These are phyloP conservation scores for Pipistrellus pipistrellus DNA, from an alignment of 2,797 vertebrate species.

Conservation along the genomic window DNA sequence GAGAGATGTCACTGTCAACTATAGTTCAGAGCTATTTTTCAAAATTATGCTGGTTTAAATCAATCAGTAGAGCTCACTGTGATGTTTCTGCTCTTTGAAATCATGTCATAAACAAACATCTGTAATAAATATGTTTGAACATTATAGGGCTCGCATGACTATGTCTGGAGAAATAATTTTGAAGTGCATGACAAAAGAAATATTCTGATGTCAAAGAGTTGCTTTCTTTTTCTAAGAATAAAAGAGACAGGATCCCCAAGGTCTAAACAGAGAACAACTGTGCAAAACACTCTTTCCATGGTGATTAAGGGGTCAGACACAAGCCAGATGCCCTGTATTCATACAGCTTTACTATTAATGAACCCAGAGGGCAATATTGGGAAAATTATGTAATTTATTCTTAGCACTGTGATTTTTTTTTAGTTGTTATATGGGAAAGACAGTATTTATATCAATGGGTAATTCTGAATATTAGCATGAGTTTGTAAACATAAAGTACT, in stretches of 20 bases:
- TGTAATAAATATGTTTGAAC: constrained; percentile 76
- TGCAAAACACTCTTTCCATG: constrained; percentile 44
- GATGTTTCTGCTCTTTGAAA: constrained; percentile 83
- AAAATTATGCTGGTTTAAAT: constrained; percentile 79
- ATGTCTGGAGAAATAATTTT: constrained; percentile 75
- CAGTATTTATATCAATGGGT: constrained; percentile 1
- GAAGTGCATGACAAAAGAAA: constrained; percentile 84
- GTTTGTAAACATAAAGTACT: constrained; percentile 14
- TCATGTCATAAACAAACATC: constrained; percentile 80
- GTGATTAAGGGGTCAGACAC: constrained; percentile 59
- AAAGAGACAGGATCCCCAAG: constrained; percentile 47
- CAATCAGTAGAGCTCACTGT: constrained; percentile 68
- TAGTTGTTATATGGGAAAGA: constrained; percentile 29
- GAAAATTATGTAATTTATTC: constrained; percentile 5
- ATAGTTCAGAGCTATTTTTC: constrained; percentile 72
- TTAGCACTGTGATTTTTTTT: background rate
- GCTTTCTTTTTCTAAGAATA: constrained; percentile 71
- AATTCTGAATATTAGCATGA: constrained; percentile 46
- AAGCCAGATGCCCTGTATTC: background rate
- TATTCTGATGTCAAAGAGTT: constrained; percentile 66
- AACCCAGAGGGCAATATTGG: background rate
- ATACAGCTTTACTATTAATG: constrained; percentile 51
- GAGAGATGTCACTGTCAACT: constrained; percentile 78
- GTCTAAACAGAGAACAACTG: constrained; percentile 70
- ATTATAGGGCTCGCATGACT: constrained; percentile 80